These are phyloP conservation scores for Lepidochitona cinerea DNA, from an alignment of 2,888 invertebrate species.

Conservation along the genomic window DNA sequence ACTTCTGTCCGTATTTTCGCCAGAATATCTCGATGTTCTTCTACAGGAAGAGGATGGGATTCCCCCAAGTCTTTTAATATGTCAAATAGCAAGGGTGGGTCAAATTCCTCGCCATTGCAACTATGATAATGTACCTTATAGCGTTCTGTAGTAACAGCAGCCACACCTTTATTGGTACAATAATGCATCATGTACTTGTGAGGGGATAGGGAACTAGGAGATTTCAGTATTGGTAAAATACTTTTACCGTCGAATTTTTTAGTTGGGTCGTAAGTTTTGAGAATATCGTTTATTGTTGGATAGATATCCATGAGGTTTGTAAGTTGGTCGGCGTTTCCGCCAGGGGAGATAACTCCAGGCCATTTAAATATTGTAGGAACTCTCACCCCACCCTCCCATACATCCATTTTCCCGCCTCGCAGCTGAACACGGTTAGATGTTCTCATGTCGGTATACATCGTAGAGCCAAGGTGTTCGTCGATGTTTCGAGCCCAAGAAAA, in stretches of 20 bases:
- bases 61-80: conserved; percentile 24
- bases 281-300: conserved; percentile 21
- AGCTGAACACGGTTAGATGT: neutral
- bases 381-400: conserved; percentile 24
- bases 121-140: conserved; percentile 22
- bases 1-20: conserved; percentile 10
- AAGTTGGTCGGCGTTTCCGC: conserved; percentile 10
- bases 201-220: neutral
- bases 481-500: neutral
- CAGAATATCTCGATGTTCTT: conserved; percentile 9
- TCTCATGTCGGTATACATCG: neutral
- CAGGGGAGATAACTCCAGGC: conserved; percentile 13
- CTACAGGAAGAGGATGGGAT: conserved; percentile 9
- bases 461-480: neutral
- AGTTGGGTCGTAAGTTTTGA: neutral
- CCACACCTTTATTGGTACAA: conserved; percentile 13
- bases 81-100: conserved; percentile 18
- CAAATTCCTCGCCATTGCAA: conserved; percentile 12
- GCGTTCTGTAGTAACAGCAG: conserved; percentile 21
- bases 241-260: conserved; percentile 20
- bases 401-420: conserved; percentile 20
- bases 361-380: conserved; percentile 23
- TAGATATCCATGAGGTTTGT: conserved; percentile 24
- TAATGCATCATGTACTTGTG: conserved; percentile 25
- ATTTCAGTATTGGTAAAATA: conserved; percentile 12